phyloP scores from a whole-genome alignment of 2,113 vertebrate species.

The Bombycilla garrulus region DNA sequence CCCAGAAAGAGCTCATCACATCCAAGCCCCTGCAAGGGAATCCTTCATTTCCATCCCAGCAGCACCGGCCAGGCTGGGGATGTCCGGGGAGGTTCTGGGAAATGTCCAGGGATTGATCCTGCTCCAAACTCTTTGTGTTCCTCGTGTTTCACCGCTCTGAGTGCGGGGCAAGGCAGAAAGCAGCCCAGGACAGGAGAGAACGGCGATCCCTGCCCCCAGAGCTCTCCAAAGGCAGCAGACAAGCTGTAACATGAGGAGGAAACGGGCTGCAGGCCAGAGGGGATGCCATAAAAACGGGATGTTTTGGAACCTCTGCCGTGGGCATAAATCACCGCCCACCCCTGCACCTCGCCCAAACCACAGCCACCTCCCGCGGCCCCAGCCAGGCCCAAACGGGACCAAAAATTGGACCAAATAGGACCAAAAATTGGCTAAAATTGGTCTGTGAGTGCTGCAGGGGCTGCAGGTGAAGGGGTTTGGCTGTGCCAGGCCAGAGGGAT shows the following conservation, averaged over 20 bases:
- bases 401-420: fast-evolving
- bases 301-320: not conserved
- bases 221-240: not conserved
- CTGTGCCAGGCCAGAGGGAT: not conserved
- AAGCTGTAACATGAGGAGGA: slow-evolving; percentile 48
- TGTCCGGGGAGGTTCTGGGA: not conserved
- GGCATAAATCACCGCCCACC: slow-evolving; percentile 20
- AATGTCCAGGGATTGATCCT: fast-evolving
- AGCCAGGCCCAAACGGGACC: fast-evolving
- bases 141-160: not conserved
- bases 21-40: not conserved
- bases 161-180: not conserved
- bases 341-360: not conserved
- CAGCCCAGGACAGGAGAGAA: not conserved
- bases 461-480: not conserved
- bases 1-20: not conserved
- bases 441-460: not conserved
- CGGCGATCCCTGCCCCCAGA: not conserved
- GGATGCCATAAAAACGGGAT: slow-evolving; percentile 36
- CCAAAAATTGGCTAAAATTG: fast-evolving
- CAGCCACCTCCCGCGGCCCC: not conserved
- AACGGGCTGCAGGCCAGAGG: slow-evolving; percentile 26
- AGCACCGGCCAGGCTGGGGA: not conserved
- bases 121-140: fast-evolving
- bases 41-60: not conserved